Evolutionary conservation across 1,140 invertebrate species (phyloP).

Genomic region (Phocides pigmalion): DNA sequence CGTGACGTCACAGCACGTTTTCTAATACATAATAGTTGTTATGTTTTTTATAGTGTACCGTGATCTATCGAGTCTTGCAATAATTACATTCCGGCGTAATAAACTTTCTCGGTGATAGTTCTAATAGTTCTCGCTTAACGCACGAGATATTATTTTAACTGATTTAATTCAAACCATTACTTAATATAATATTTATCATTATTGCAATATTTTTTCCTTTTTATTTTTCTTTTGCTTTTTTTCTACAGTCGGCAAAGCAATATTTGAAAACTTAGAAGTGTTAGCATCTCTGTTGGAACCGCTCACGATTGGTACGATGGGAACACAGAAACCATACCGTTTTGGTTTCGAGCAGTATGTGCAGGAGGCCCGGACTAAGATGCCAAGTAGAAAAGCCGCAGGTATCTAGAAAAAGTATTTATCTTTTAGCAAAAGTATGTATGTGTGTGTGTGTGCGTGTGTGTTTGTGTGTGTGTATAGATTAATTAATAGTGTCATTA

Average conservation of each 20-base stretch:
- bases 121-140: neutral
- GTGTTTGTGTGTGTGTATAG: no score
- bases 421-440: no score
- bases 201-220: no score
- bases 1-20: slow-evolving; percentile 3
- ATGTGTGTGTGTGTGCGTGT: no score
- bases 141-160: slow-evolving; percentile 1
- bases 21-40: slow-evolving; percentile 7
- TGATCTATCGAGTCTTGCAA: slow-evolving; percentile 24
- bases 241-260: slow-evolving; percentile 65
- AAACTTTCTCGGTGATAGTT: slow-evolving; percentile 36
- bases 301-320: slow-evolving; percentile 69
- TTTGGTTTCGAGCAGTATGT: slow-evolving; percentile 73
- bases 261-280: slow-evolving; percentile 71
- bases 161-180: no score
- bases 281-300: slow-evolving; percentile 66
- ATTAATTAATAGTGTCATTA: no score
- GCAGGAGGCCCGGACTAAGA: slow-evolving; percentile 71
- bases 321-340: slow-evolving; percentile 72
- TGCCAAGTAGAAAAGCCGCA: slow-evolving; percentile 70
- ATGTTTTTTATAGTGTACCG: slow-evolving; percentile 10
- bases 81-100: slow-evolving; percentile 30
- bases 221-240: neutral
- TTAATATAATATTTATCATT: no score
- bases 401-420: slow-evolving; percentile 54